phyloP scores from a whole-genome alignment of 2,113 vertebrate genomes.

The Vulpes vulpes region DNA sequence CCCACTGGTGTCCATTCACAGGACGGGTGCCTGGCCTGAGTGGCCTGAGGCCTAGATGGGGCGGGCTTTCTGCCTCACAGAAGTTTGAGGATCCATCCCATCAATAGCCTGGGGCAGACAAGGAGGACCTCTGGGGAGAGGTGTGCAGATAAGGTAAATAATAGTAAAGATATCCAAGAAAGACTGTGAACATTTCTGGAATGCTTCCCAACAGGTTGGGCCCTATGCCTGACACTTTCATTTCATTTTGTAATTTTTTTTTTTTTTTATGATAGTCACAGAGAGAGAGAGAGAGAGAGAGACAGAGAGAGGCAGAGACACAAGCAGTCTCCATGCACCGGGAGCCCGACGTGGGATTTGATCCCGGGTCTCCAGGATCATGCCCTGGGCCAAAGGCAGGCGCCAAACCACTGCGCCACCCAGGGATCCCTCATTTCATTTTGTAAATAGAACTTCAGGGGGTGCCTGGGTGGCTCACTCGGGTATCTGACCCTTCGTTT shows the following conservation, averaged over 20 bases:
- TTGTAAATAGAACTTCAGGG: neutral
- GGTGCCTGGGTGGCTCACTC: neutral
- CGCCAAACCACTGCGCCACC: no score
- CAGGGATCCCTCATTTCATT: neutral
- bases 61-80: neutral
- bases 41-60: neutral
- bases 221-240: neutral
- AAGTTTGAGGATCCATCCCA: neutral
- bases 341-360: no score
- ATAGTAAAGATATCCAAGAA: neutral
- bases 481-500: neutral
- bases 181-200: neutral
- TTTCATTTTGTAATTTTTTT: conserved; percentile 58
- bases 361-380: no score
- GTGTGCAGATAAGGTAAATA: neutral
- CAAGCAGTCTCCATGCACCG: no score
- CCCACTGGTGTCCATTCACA: neutral
- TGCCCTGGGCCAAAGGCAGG: no score
- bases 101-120: neutral
- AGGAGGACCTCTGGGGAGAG: neutral
- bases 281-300: no score
- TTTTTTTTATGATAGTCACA: neutral
- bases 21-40: neutral
- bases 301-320: no score
- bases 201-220: neutral